Percentiles rank a stretch among this genome's conserved stretches.
Evolutionary conservation across 2,797 vertebrate genomes (phyloP).

Genomic region (Schizothorax lantsangensis): DNA sequence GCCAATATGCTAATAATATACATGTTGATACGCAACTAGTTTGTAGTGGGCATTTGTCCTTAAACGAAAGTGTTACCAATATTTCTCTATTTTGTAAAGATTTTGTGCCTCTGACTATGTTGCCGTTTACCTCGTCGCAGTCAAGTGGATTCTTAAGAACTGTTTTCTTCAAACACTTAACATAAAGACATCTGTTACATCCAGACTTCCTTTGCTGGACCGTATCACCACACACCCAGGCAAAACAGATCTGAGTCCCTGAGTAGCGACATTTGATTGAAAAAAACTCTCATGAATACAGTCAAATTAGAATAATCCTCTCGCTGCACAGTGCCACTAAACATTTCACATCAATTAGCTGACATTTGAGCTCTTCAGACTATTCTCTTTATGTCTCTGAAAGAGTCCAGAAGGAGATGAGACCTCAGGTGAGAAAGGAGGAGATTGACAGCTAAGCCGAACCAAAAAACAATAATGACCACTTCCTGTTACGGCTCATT

Average conservation of each 20-base stretch:
- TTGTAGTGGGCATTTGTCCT: no score
- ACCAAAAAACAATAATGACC: conserved; percentile 56
- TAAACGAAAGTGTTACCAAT: no score
- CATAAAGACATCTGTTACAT: background rate
- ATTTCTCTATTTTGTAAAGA: background rate
- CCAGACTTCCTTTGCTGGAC: background rate
- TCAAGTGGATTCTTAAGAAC: background rate
- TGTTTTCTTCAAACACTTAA: background rate
- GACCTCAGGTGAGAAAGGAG: conserved; percentile 42
- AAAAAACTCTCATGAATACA: conserved; percentile 65
- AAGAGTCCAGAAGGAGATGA: conserved; percentile 59
- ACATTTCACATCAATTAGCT: conserved; percentile 78
- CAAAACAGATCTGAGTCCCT: conserved; percentile 32
- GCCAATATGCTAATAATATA: background rate
- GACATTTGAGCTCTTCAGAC: conserved; percentile 72
- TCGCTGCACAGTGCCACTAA: conserved; percentile 69
- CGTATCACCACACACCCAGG: conserved; percentile 13
- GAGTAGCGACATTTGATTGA: conserved; percentile 43
- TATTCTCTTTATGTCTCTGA: conserved; percentile 54
- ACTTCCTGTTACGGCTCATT: conserved; percentile 49
- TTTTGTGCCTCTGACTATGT: background rate
- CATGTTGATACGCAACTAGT: no score
- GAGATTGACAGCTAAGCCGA: conserved; percentile 53
- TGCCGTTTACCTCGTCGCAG: background rate
- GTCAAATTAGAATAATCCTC: conserved; percentile 72